Base-by-base conservation (phyloP, 2,888 invertebrate species). In the Ormia ochracea region DNA sequence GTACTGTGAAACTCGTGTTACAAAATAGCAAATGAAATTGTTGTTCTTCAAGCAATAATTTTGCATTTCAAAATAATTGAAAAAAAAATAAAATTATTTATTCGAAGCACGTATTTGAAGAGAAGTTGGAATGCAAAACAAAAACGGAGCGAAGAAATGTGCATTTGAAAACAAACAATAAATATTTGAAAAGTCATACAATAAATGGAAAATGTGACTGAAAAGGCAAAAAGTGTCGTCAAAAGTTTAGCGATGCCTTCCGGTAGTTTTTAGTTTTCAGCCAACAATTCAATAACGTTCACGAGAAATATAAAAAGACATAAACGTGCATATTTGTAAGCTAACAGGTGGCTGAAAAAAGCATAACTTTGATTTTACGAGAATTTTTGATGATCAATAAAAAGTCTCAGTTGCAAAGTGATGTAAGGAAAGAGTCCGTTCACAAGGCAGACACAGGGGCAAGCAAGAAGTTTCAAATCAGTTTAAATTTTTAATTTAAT, bases 151-250 rank as follows among this genome's bases (percentile, higher is more conserved):
- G 10, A 9, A 59, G 1, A 63, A 48, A 36, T 38, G n/a, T n/a
- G n/a, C n/a, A 65, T 59, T 65, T 56, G 3, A 48, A 31, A 38
- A 50, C 4, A 41, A 45, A 21, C 28, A 45, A 48, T 31, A 38
- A 45, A 68, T 50, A 73, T 17, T n/a, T 17, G 14, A 23, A 65
- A 58, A 33, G 26, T 21, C 9, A 28, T 23, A 59, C 10, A 33
- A 69, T 59, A n/a, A 56, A 45, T 52, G 61, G 56, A 61, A 72
- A 76, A 36, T 58, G 33, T 63, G 43, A 70, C 54, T 65, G 21
- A 38, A 70, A 75, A 69, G 69, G 75, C 79, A 75, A 75, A 75
- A 79, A 79, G 75, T 75, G 69, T 79, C 58, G 63, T 58, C 63
- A 31, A 26, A 68, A 48, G 54, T 61, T 59, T 50, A 56, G 48